Conservation (phyloP, 1,140 invertebrate genomes). For the Oryzaephilus surinamensis region DNA sequence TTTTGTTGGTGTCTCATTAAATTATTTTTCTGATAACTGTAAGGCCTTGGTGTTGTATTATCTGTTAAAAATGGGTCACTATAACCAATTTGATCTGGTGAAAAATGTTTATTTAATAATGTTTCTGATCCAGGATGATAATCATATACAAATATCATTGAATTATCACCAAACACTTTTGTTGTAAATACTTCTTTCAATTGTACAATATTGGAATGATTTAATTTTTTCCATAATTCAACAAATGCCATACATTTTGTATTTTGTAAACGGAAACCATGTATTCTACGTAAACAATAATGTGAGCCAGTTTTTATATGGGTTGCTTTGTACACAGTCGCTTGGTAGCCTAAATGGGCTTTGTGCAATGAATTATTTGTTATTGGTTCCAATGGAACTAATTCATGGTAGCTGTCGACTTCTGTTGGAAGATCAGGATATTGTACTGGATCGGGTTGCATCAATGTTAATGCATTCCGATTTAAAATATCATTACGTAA, state of each 20-base stretch:
- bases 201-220: constrained; percentile 87
- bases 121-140: constrained; percentile 87
- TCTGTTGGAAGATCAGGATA: constrained; percentile 63
- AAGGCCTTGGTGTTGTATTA: constrained; percentile 65
- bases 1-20: constrained; percentile 56
- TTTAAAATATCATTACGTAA: constrained; percentile 65
- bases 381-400: constrained; percentile 72
- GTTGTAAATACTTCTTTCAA: constrained; percentile 90
- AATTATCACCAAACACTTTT: constrained; percentile 91
- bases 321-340: constrained; percentile 85
- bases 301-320: constrained; percentile 77
- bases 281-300: constrained; percentile 81
- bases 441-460: constrained; percentile 53
- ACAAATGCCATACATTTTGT: constrained; percentile 76
- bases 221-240: constrained; percentile 88
- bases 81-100: constrained; percentile 54
- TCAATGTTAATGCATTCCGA: constrained; percentile 60
- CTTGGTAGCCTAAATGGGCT: constrained; percentile 64
- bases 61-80: constrained; percentile 79
- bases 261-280: constrained; percentile 73
- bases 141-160: constrained; percentile 93
- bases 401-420: constrained; percentile 82
- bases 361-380: constrained; percentile 40
- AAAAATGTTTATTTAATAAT: constrained; percentile 77
- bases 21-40: constrained; percentile 75